Conservation (phyloP, 2,888 invertebrate genomes). For the Invenusta paracnida region DNA sequence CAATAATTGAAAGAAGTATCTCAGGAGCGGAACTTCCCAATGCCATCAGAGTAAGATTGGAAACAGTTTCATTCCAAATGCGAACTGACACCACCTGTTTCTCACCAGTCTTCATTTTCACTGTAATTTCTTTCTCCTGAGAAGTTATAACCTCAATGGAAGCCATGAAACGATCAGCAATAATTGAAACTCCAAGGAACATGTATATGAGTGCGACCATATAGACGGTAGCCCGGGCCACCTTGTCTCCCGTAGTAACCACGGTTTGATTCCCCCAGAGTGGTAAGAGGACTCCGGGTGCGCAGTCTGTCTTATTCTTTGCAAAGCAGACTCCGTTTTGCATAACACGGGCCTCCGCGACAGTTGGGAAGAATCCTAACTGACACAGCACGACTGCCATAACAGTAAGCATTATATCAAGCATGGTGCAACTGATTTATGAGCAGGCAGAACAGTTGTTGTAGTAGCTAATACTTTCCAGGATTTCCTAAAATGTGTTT, state of each 20-base stretch:
- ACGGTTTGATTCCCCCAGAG: slow-evolving; percentile 66
- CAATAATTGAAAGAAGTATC: slow-evolving; percentile 91
- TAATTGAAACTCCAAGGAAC: slow-evolving; percentile 92
- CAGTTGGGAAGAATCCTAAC: not conserved
- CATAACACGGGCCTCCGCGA: not conserved
- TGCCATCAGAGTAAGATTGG: slow-evolving; percentile 96
- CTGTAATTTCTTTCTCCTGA: slow-evolving; percentile 82
- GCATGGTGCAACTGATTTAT: too few relatives aligned
- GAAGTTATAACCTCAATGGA: slow-evolving; percentile 95
- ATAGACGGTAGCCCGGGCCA: slow-evolving; percentile 78
- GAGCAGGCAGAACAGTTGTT: too few relatives aligned
- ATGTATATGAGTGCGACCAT: slow-evolving; percentile 78
- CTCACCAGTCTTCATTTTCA: slow-evolving; percentile 78
- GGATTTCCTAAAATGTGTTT: too few relatives aligned
- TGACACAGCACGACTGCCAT: not conserved
- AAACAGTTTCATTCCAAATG: slow-evolving; percentile 98
- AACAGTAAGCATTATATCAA: not conserved
- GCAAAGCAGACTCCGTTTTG: not conserved
- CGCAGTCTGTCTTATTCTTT: slow-evolving; percentile 63
- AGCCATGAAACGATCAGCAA: slow-evolving; percentile 94
- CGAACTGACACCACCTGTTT: slow-evolving; percentile 75
- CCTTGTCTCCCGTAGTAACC: slow-evolving; percentile 65
- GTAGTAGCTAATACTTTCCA: too few relatives aligned
- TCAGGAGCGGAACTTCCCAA: slow-evolving; percentile 96
- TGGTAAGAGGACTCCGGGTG: slow-evolving; percentile 76